Conservation (phyloP, 2,797 vertebrate genomes). For the Premnoplex brunnescens region DNA sequence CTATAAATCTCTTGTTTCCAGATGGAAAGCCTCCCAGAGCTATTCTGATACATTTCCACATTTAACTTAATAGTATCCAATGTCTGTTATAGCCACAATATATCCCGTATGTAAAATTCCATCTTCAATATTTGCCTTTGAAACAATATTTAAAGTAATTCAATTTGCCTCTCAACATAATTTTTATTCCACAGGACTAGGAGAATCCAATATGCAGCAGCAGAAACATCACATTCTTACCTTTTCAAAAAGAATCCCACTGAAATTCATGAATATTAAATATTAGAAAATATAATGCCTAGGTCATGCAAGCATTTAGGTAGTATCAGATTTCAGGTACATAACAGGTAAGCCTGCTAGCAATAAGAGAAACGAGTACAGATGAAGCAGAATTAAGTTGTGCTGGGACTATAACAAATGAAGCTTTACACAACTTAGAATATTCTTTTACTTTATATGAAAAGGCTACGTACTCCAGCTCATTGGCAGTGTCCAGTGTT, state of each 20-base stretch:
- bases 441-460: not conserved
- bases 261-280: not conserved
- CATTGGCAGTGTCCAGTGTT: not conserved
- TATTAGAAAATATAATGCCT: not conserved
- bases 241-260: not conserved
- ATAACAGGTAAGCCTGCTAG: not conserved
- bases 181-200: not conserved
- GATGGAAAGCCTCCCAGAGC: not conserved
- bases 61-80: not conserved
- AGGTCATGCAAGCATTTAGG: not conserved
- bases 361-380: not conserved
- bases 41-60: not conserved
- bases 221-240: not conserved
- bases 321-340: not conserved
- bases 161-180: not conserved
- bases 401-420: not conserved
- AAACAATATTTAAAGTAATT: not conserved
- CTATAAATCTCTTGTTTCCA: not conserved
- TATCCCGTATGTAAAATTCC: not conserved
- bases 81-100: not conserved
- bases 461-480: not conserved
- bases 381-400: not conserved
- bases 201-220: fast-evolving
- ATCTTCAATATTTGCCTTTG: not conserved
- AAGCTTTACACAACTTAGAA: not conserved